Base-by-base conservation (phyloP, 1,140 invertebrate species). In the Wiebesia pumilae region DNA sequence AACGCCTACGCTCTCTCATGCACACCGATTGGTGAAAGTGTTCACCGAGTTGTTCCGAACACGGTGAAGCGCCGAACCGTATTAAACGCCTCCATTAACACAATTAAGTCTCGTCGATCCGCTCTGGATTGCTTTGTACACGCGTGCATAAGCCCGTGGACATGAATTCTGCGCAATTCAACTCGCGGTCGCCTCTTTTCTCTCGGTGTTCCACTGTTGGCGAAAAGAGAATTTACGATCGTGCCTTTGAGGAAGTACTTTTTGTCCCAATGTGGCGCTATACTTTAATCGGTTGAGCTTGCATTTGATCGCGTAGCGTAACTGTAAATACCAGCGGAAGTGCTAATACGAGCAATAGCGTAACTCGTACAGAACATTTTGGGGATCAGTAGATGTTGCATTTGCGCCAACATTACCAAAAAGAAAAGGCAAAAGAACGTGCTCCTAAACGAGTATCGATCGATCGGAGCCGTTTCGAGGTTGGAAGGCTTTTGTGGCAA, bases 161-260 rank as follows among this genome's bases (percentile, higher is more conserved):
- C 88, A 90, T 90, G 88, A 89, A 87, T 88, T 89, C 75, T 88
- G 86, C 54, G 88, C 85, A 90, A 87, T 89, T 80, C 80, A 88
- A 85, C 80, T 54, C 33, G 38, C 38, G 65, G 65, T 16, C 33
- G 30, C 21, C 16, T 30, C 4, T 16, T 19, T 40, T 21, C 2
- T 33, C 0, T 47, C 12, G 30, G 4, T 9, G 16, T 3, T 30
- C 9, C n/a, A 35, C 9, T 10, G 35, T 3, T 43, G 43, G 9
- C 7, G n/a, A 19, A 6, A 77, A 47, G 51, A 77, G 19, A n/a
- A 19, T 27, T 19, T 30, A 6, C 38, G 69, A 3, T 21, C 35
- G 19, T 40, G 35, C 19, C 16, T 24, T 0, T 10, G 27, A 51
- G 30, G 77, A 35, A 79, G 75, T 51, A 1, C 27, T 51, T 78